phyloP scores from a whole-genome alignment of 30 jellyfish, hydroid and myxozoan species.

The Phacellophora camtschatica region DNA sequence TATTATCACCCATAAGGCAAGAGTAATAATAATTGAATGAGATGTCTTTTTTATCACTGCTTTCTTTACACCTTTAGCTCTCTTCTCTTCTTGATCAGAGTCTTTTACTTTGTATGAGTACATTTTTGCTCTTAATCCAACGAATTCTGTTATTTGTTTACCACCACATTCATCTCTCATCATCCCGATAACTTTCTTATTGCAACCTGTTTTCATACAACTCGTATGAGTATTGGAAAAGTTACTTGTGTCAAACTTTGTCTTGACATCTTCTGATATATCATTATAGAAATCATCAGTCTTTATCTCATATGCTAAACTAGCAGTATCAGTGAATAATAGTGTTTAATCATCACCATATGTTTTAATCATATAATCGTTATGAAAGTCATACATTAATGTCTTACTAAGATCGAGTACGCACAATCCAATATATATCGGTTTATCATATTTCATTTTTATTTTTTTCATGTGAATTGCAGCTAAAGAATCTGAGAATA shows the following conservation, averaged over 20 bases:
- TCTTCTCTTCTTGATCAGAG: background rate
- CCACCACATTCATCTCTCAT: constrained; percentile 22
- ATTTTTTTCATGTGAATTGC: too few relatives aligned
- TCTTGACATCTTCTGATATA: background rate
- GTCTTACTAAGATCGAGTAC: too few relatives aligned
- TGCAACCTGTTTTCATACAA: background rate
- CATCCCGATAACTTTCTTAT: background rate
- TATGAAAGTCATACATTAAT: constrained; percentile 40
- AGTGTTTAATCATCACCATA: background rate
- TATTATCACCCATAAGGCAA: too few relatives aligned
- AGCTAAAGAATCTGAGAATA: too few relatives aligned
- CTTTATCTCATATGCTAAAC: background rate
- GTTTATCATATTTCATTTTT: too few relatives aligned
- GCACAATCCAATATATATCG: background rate
- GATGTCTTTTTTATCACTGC: background rate
- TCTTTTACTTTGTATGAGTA: constrained; percentile 4
- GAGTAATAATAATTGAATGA: too few relatives aligned
- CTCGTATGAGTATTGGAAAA: background rate
- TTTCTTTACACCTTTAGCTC: constrained; percentile 21
- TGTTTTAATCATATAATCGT: background rate
- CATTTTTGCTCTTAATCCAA: constrained; percentile 20
- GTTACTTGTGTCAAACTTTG: background rate
- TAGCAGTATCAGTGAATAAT: background rate
- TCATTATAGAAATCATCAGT: constrained; percentile 2
- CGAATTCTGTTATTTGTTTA: background rate